Evolutionary conservation across 2,888 invertebrate genomes (phyloP), one percentile per base, ranked within the genome.

Genomic region (Drosophila longiperda): DNA sequence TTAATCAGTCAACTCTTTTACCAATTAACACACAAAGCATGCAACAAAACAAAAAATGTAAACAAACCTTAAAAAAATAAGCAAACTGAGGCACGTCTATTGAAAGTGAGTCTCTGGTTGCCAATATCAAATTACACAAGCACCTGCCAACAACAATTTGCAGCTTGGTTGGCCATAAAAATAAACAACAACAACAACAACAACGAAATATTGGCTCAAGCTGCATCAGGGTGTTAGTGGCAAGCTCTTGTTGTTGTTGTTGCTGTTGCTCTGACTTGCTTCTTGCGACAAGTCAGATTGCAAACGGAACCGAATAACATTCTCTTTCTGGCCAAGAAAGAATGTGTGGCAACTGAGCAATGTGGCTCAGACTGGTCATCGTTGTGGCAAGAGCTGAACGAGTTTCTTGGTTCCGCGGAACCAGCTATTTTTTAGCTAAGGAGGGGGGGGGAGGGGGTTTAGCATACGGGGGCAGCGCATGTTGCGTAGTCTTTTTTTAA

Each of bases 401-500:
- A 87, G 89, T 87, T 87, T 73, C 26, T 73, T 63, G 87, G 89
- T 86, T 87, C 89, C 87, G 86, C 89, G 85, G 85, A 89, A 89
- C 83, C 77, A 79, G 55, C 69, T 66, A 63, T 80, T 82, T 70
- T 87, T 85, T 82, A 75, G 71, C 73, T 32, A 36, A 26, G 9
- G 8, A 12, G n/a, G 12, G 29, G 40, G 49, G 23, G 54, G n/a
- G 23, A n/a, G n/a, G n/a, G n/a, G n/a, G n/a, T n/a, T n/a, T 0
- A 36, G 26, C 26, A 11, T 36, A 20, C 9, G 8, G 8, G n/a
- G 17, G 15, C 33, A 52, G 33, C 5, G 64, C 73, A 67, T 75
- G 66, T 78, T 80, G 80, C 76, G 66, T 64, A 75, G 50, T 65
- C 70, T 71, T 86, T 86, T 88, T 29, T 6, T 29, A 29, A 29